Base-by-base conservation (phyloP, 1,140 invertebrate species). In the Trissolcus basalis region DNA sequence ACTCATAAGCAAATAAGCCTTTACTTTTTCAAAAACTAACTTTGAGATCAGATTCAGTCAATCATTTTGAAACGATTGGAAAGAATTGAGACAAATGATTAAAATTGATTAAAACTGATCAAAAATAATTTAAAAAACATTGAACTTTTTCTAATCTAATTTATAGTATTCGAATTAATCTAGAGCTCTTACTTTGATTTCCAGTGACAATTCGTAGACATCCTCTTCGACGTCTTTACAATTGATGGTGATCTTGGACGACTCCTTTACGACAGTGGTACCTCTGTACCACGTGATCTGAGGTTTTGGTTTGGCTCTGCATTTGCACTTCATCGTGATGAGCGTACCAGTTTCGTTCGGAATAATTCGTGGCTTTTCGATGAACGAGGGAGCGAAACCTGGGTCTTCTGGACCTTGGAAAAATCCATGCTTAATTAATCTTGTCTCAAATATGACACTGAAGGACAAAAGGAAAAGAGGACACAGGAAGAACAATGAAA, bases 311-410 rank as follows among this genome's bases (percentile, higher is more conserved):
- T 96, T 96, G 6, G 96, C 95, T 89, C 96, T 96, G 84, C 97
- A 97, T 81, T 95, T 95, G 89, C 96, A 97, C 87, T 96, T 95
- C 96, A 98, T 97, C 43, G 96, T 95, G 81, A 98, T 98, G 51
- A 98, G 90, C 70, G 96, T 97, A 58, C 96, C 96, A 83, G 93
- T 95, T 87, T 98, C 97, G 88, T 99, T 98, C 80, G 98, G 96
- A 90, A 98, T 97, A 85, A 99, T 99, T 88, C 94, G 93, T 43
- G 98, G 97, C 90, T 98, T 98, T 85, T 98, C 97, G 81, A 97
- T 92, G 88, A 99, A 98, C 45, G 95, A 96, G 50, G 98, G 98
- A 70, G 96, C 95, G 87, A 96, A 95, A 80, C 96, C 95, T 74
- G 93, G 92, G 88, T 95, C 95, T 89, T 95, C 95, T 86, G 94